A percentile compares a stretch with the other conserved stretches of the same genome.
Conservation (phyloP, 1,140 invertebrate species). For the Drosophila albomicans region DNA sequence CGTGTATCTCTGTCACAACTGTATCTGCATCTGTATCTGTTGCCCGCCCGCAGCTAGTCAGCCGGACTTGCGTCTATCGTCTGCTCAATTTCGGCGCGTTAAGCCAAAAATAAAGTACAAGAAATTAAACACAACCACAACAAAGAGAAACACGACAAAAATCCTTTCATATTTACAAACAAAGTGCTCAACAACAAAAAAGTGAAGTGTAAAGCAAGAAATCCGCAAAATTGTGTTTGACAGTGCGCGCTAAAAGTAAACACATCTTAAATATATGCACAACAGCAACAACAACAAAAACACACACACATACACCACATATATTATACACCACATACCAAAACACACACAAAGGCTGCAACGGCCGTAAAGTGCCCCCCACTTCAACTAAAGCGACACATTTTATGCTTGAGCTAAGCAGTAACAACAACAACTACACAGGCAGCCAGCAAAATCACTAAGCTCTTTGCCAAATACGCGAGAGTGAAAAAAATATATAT, state of each 20-base stretch:
- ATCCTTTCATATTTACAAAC: conserved; percentile 37
- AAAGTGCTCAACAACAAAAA: conserved; percentile 11
- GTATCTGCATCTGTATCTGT: conserved; percentile 9
- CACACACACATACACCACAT: conserved; percentile 14
- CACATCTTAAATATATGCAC: conserved; percentile 34
- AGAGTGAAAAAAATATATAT: conserved; percentile 24
- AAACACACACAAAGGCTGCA: conserved; percentile 48
- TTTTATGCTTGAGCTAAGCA: conserved; percentile 71
- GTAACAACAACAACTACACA: conserved; percentile 45
- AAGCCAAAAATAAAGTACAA: conserved; percentile 13
- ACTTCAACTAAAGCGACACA: conserved; percentile 60
- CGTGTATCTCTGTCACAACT: conserved; percentile 15
- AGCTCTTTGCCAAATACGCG: conserved; percentile 55
- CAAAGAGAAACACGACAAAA: neutral
- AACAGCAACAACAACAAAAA: conserved; percentile 20
- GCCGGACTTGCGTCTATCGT: conserved; percentile 54
- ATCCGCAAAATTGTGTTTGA: conserved; percentile 39
- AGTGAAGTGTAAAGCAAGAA: conserved; percentile 10
- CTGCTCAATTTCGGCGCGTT: conserved; percentile 24
- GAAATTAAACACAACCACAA: no score
- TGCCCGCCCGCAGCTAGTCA: conserved; percentile 27
- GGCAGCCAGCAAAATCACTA: conserved; percentile 46
- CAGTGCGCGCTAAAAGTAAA: conserved; percentile 64
- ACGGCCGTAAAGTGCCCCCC: conserved; percentile 69
- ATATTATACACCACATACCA: conserved; percentile 5